These are phyloP conservation scores for Sinelater perroti DNA, from an alignment of 2,888 invertebrate genomes.

Conservation along the genomic window DNA sequence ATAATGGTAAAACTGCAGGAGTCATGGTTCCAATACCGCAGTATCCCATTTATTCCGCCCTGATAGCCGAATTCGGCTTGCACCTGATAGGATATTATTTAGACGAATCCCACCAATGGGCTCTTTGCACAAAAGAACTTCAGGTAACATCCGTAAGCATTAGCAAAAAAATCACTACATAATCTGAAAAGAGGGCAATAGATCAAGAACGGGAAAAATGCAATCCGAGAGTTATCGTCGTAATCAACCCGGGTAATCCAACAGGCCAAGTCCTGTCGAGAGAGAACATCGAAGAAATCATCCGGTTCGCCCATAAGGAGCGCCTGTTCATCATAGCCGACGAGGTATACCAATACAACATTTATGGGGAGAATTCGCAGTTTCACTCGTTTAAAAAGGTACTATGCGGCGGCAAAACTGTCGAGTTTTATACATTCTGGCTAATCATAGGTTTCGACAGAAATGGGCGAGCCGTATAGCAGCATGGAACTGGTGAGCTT, in stretches of 20 bases:
- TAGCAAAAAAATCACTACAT: too few species aligned
- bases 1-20: conserved; percentile 61
- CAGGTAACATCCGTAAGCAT: conserved; percentile 54
- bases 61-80: conserved; percentile 74
- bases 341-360: conserved; percentile 78
- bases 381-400: conserved; percentile 81
- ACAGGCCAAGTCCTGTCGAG: conserved; percentile 74
- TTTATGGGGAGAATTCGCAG: conserved; percentile 72
- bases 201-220: conserved; percentile 59
- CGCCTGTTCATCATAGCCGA: conserved; percentile 73
- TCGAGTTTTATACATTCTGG: conserved; percentile 98
- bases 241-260: conserved; percentile 83
- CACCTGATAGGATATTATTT: conserved; percentile 74
- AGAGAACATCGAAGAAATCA: conserved; percentile 73
- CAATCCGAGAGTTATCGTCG: conserved; percentile 72
- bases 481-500: conserved; percentile 76
- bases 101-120: conserved; percentile 75
- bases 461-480: conserved; percentile 74
- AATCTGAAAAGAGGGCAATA: conserved; percentile 26
- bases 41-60: conserved; percentile 79
- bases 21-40: conserved; percentile 83
- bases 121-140: conserved; percentile 68
- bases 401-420: conserved; percentile 85
- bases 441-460: conserved; percentile 61
- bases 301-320: conserved; percentile 74